Percentiles rank a stretch among this genome's conserved stretches.
These are phyloP conservation scores for Zosterops borbonicus DNA, from an alignment of 2,113 vertebrate genomes.

Conservation along the genomic window DNA sequence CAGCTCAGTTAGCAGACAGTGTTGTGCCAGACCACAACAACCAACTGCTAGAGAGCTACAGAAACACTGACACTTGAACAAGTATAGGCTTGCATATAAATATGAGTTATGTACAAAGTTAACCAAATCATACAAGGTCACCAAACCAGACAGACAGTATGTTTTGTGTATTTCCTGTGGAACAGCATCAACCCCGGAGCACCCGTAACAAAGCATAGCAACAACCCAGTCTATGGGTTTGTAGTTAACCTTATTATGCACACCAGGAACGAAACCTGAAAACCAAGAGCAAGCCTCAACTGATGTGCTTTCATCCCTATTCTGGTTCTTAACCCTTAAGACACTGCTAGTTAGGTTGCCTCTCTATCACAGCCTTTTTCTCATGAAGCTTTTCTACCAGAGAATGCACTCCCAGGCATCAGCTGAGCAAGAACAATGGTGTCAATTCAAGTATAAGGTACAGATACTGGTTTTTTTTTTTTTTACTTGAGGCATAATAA, in stretches of 20 bases:
- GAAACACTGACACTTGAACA: not conserved
- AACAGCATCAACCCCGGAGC: not conserved
- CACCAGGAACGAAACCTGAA: not conserved
- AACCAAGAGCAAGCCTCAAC: not conserved
- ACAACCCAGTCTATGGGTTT: not conserved
- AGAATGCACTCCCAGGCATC: not conserved
- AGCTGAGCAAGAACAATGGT: not conserved
- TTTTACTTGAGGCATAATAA: not conserved
- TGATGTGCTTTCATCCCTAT: not conserved
- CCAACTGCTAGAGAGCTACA: not conserved
- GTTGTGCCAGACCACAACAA: not conserved
- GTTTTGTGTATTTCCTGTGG: not conserved
- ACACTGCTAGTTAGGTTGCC: not conserved
- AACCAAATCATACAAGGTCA: not conserved
- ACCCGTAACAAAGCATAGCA: not conserved
- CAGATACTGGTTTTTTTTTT: not conserved
- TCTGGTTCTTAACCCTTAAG: not conserved
- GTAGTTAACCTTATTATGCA: not conserved
- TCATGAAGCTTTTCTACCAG: not conserved
- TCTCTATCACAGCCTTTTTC: not conserved
- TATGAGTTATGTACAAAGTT: not conserved
- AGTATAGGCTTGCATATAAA: not conserved
- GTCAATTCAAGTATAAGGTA: not conserved
- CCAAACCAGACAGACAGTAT: not conserved
- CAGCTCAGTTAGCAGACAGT: not conserved